Evolutionary conservation across 2,113 vertebrate genomes (phyloP).

Genomic region (Peromyscus maniculatus): DNA sequence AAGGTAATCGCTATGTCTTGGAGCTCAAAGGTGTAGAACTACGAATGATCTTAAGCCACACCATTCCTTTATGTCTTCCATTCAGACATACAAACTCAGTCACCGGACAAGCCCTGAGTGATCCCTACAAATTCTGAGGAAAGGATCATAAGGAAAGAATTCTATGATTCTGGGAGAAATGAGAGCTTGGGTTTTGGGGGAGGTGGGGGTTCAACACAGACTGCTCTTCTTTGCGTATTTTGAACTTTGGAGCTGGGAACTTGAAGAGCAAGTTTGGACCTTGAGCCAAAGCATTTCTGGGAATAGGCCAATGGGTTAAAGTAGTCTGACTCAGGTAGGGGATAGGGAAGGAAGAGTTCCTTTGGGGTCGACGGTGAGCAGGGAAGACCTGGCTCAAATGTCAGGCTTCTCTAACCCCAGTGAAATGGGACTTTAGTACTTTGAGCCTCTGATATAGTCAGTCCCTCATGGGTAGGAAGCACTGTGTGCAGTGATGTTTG

Average conservation of each 20-base stretch:
- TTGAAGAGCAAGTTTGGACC: neutral
- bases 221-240: neutral
- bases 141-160: neutral
- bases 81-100: neutral
- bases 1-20: neutral
- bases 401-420: neutral
- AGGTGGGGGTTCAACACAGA: neutral
- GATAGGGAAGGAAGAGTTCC: neutral
- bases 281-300: neutral
- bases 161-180: neutral
- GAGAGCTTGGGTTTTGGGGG: neutral
- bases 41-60: neutral
- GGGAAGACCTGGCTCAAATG: neutral
- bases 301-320: neutral
- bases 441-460: neutral
- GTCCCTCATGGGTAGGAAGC: neutral
- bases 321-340: neutral
- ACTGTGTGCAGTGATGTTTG: neutral
- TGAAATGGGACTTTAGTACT: neutral
- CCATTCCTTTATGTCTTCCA: neutral
- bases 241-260: neutral
- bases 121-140: constrained; percentile 2
- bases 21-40: neutral
- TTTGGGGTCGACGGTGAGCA: neutral
- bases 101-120: neutral